Conservation (phyloP, 2,797 vertebrate species). For the Peromyscus melanophrys region DNA sequence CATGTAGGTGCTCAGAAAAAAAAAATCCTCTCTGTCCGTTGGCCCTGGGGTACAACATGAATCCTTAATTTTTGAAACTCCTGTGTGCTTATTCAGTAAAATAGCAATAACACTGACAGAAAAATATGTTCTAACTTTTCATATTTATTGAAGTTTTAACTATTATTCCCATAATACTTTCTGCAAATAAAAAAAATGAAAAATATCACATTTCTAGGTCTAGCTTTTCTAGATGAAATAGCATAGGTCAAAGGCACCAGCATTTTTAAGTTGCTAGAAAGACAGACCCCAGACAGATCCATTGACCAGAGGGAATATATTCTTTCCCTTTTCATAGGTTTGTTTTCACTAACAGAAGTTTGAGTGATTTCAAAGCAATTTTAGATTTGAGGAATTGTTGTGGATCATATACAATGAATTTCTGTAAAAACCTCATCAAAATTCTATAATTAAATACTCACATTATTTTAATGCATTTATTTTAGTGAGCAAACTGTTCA, state of each 20-base stretch:
- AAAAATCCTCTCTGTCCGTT: neutral
- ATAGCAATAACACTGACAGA: neutral
- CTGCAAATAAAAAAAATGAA: constrained; percentile 9
- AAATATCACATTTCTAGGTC: neutral
- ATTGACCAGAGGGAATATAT: neutral
- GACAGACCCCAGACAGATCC: neutral
- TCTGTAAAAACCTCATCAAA: neutral
- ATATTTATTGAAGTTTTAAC: neutral
- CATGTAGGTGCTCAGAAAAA: neutral
- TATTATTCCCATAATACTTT: neutral
- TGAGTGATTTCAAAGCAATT: neutral
- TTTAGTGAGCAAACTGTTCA: neutral
- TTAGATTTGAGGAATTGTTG: neutral
- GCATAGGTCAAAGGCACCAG: neutral
- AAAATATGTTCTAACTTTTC: neutral
- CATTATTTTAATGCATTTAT: neutral
- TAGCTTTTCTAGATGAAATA: constrained; percentile 27
- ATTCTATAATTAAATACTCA: neutral
- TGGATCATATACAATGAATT: neutral
- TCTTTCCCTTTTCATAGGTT: neutral
- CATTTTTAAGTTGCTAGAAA: neutral
- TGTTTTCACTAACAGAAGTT: neutral
- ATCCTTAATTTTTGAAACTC: neutral
- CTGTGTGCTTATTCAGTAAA: neutral
- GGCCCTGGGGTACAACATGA: neutral